Base-by-base conservation (phyloP, 2,888 invertebrate species). In the Pristionchus arcanus region DNA sequence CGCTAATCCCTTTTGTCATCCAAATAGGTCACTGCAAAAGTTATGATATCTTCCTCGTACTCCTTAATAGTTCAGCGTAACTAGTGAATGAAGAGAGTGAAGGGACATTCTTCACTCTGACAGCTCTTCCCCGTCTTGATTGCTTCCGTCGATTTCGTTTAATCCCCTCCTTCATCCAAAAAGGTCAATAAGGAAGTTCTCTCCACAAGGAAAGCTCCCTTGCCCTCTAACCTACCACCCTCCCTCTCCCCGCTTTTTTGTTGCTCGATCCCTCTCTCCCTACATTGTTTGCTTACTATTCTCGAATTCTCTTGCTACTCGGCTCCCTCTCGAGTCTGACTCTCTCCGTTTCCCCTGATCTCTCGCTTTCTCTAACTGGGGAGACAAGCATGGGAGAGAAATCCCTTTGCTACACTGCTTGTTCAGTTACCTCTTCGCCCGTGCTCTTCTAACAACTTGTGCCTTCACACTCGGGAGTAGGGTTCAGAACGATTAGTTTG, bases 231-330 rank as follows among this genome's bases (percentile, higher is more conserved):
- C 84, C n/a, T 59, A 28, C 21, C 55, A 1, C 59, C 55, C 31
- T 49, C 37, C 34, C 84, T 25, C 55, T 34, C 59, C 34, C 84
- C 55, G 28, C 53, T 31, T 34, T 37, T 63, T 25, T 86, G 5
- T 59, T 37, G 16, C 63, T 42, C 63, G n/a, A 31, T 37, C 13
- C 16, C 63, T 31, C 59, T 37, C 49, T 16, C 34, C 16, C 4
- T 66, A 49, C 87, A 49, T 68, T 68, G 42, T 68, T 68, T 68
- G 42, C 87, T 87, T 55, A 42, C 71, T 87, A 49, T 87, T 87
- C 87, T 68, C 87, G 31, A 34, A 53, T 55, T 49, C 68, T 37
- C 49, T n/a, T 66, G n/a, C 83, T 83, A n/a, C 83, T 21, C 16
- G 13, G n/a, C 83, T n/a, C 28, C 21, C 21, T 42, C 49, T 28